A percentile compares a stretch with the other conserved stretches of the same genome.
Evolutionary conservation across 2,797 vertebrate genomes (phyloP).

Genomic region (Alcedo atthis): DNA sequence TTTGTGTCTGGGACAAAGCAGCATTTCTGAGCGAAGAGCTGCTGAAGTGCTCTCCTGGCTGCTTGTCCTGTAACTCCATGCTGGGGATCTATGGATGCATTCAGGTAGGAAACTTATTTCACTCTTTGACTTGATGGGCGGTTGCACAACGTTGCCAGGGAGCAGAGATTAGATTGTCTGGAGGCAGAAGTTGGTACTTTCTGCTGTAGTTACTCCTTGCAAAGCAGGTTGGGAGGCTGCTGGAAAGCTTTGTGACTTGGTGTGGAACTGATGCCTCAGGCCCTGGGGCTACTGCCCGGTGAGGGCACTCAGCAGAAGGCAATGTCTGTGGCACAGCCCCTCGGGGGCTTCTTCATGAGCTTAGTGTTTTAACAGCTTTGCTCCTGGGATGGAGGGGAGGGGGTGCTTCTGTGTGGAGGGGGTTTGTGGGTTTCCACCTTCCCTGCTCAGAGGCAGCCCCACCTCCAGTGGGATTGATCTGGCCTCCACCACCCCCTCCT

Average conservation of each 20-base stretch:
- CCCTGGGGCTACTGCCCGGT: background rate
- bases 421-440: background rate
- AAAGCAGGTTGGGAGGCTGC: background rate
- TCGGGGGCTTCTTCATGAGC: background rate
- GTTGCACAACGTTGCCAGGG: background rate
- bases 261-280: background rate
- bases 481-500: background rate
- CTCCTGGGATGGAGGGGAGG: background rate
- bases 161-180: background rate
- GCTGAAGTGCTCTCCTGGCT: background rate
- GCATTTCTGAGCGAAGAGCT: background rate
- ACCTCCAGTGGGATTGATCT: background rate
- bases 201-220: background rate
- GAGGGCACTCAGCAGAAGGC: background rate
- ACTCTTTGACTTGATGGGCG: background rate
- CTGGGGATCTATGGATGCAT: background rate
- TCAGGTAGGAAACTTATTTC: background rate
- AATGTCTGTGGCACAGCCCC: background rate
- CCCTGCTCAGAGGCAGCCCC: background rate
- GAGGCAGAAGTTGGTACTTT: background rate
- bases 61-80: background rate
- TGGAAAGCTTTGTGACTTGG: background rate
- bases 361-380: background rate
- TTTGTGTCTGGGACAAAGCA: background rate
- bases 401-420: background rate